Base-by-base conservation (phyloP, 1,140 invertebrate genomes). In the Stenopsyche tienmushanensis region DNA sequence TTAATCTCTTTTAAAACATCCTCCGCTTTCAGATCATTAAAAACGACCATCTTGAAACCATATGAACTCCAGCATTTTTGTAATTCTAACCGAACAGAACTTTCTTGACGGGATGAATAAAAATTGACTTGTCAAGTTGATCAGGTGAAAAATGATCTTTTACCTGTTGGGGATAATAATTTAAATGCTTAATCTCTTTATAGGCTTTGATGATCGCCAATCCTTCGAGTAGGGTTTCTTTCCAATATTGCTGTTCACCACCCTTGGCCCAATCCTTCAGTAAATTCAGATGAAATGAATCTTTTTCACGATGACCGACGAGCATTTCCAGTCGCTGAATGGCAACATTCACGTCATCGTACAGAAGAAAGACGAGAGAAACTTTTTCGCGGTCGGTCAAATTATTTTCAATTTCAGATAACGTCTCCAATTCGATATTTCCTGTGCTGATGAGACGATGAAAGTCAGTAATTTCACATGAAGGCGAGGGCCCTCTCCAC, bases 91-190 rank as follows among this genome's bases (percentile, higher is more conserved):
- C 20, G 41, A 59, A 66, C 7, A 70, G 25, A 25, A 64, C 52
- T 55, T 70, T 70, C 44, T 64, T 66, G 10, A 70, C 18, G 9
- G 68, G 68, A 47, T 70, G 52, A 18, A 70, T 53, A 55, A 64
- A 64, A 3, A 64, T 52, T 13, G 65, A 66, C 8, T 60, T 70
- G 2, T 66, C 21, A 1, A 54, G 10, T 17, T 18, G 41, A 3
- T 66, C 23, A 1, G 68, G 65, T 17, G 66, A 41, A 55, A 70
- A 70, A 20, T 70, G 68, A 1, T 17, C 15, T 13, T 55, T 66
- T 44, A 69, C 10, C 29, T 34, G 5, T n/a, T n/a, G n/a, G n/a
- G n/a, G n/a, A n/a, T n/a, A n/a, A n/a, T n/a, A n/a, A 13, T 34
- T 34, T 5, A 34, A 13, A 34, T 34, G 5, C n/a, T 29, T 44